A percentile compares a stretch with the other conserved stretches of the same genome.
phyloP scores from a whole-genome alignment of 2,888 invertebrate genomes.

The Chrysina gloriosa region DNA sequence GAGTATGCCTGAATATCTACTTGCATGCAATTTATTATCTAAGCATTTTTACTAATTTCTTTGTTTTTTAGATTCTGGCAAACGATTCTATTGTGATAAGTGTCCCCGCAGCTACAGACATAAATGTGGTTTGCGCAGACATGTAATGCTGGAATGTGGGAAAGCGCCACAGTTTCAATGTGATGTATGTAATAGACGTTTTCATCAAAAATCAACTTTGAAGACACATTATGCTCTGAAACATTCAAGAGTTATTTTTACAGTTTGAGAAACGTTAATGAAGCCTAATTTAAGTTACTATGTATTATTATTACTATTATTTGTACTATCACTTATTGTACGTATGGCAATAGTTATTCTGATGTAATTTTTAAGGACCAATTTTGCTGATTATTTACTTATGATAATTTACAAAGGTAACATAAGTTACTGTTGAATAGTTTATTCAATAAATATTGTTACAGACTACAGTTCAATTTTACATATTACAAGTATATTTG shows the following conservation, averaged over 20 bases:
- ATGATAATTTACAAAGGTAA: background rate
- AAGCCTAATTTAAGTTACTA: too few species aligned
- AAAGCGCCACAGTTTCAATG: conserved; percentile 62
- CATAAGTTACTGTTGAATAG: background rate
- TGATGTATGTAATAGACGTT: conserved; percentile 42
- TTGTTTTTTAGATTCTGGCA: conserved; percentile 28
- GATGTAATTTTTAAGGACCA: background rate
- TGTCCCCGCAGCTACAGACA: conserved; percentile 44
- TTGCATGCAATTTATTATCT: background rate
- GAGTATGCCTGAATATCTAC: background rate
- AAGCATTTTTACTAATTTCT: background rate
- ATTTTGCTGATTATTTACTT: background rate
- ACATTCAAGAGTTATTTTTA: conserved; percentile 6
- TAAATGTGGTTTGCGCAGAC: conserved; percentile 58
- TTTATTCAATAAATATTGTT: too few species aligned
- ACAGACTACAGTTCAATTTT: too few species aligned
- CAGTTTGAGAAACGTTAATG: background rate
- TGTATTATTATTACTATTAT: too few species aligned
- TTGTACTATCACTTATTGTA: too few species aligned
- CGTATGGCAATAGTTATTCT: too few species aligned
- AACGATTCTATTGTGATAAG: conserved; percentile 42
- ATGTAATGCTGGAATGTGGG: conserved; percentile 69
- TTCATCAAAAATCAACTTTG: conserved; percentile 43
- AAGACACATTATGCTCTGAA: conserved; percentile 29
- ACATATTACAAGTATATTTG: too few species aligned